Evolutionary conservation across 2,113 vertebrate genomes (phyloP).

Genomic region (Xenotilapia leptura): DNA sequence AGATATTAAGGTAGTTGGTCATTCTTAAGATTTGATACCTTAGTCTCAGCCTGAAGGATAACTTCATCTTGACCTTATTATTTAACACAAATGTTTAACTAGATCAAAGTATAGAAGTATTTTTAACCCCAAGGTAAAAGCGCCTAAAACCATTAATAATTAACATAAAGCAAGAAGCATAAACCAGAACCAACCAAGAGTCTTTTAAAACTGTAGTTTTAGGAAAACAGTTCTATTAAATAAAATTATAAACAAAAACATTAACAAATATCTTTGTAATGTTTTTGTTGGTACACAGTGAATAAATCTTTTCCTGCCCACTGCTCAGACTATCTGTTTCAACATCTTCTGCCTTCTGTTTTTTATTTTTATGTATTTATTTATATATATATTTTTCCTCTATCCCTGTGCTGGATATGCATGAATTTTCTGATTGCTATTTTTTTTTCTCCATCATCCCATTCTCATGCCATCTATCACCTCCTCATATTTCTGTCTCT

Average conservation of each 20-base stretch:
- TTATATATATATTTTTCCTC: neutral
- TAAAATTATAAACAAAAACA: neutral
- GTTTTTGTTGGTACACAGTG: neutral
- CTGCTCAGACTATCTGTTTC: neutral
- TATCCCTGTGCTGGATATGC: neutral
- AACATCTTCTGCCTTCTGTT: neutral
- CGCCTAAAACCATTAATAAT: neutral
- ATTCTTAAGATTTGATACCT: neutral
- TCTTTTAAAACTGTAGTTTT: neutral
- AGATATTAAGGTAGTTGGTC: neutral
- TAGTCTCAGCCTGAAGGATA: neutral
- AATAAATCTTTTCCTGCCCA: neutral
- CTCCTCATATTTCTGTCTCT: constrained; percentile 36
- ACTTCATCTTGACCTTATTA: neutral
- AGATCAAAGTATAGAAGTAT: neutral
- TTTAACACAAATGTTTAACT: neutral
- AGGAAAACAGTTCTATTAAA: neutral
- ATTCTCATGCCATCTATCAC: constrained; percentile 13
- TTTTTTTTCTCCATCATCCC: constrained; percentile 1
- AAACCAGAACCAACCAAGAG: neutral
- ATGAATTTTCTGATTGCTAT: neutral
- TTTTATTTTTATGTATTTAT: neutral
- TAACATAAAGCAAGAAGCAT: neutral
- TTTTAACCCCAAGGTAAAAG: neutral
- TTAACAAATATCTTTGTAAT: neutral